Conservation (phyloP, 2,888 invertebrate species). For the Parapristionchus giblindavisi region DNA sequence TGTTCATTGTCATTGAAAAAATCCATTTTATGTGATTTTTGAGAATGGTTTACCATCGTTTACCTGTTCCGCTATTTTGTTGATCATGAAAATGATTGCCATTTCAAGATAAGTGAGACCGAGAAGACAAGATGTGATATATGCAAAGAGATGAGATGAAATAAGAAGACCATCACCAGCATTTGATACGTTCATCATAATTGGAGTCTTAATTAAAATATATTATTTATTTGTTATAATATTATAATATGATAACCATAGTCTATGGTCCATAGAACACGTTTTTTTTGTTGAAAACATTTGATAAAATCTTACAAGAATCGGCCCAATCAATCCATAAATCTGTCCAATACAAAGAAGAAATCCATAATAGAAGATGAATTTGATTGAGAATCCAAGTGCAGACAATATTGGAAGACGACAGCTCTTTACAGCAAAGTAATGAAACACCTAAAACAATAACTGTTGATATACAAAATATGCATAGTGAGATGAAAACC, state of each 20-base stretch:
- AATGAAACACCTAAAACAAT: slow-evolving; percentile 43
- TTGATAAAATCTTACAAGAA: slow-evolving; percentile 39
- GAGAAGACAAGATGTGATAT: slow-evolving; percentile 41
- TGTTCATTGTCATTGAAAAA: too few species aligned
- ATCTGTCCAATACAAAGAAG: slow-evolving; percentile 45
- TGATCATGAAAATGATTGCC: slow-evolving; percentile 42
- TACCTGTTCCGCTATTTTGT: slow-evolving; percentile 42
- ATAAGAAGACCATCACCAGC: slow-evolving; percentile 8
- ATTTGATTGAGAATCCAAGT: slow-evolving; percentile 40
- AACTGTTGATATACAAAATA: neutral
- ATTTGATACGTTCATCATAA: slow-evolving; percentile 27
- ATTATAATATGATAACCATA: neutral
- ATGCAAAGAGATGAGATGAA: slow-evolving; percentile 22
- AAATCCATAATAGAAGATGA: slow-evolving; percentile 48
- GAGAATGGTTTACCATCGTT: neutral
- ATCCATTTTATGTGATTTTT: neutral
- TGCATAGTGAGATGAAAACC: neutral
- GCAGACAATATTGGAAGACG: slow-evolving; percentile 40
- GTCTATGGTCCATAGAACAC: neutral
- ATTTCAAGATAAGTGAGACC: slow-evolving; percentile 45
- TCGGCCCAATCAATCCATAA: slow-evolving; percentile 41
- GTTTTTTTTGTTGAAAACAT: neutral
- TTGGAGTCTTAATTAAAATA: slow-evolving; percentile 7
- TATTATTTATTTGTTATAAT: neutral
- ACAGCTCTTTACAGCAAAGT: slow-evolving; percentile 45